Conservation (phyloP, 1,140 invertebrate species). For the Cotesia vestalis region DNA sequence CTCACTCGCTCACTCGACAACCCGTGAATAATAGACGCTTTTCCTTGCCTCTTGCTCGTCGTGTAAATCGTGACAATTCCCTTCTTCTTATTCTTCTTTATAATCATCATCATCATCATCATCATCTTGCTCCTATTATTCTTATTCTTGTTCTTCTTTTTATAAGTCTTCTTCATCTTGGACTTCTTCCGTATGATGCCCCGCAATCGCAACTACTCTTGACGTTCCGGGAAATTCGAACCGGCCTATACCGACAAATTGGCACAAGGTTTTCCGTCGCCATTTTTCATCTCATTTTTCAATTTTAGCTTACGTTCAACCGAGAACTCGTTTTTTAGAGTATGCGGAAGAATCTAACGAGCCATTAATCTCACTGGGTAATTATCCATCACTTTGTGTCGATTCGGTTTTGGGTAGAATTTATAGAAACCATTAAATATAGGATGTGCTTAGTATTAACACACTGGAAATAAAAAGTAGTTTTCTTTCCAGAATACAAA, state of each 20-base stretch:
- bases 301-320: constrained; percentile 17
- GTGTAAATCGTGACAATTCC: not conserved
- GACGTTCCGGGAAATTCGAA: constrained; percentile 49
- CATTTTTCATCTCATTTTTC: constrained; percentile 29
- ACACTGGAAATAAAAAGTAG: too few species aligned
- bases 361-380: too few species aligned
- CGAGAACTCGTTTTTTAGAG: not conserved
- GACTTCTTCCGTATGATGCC: not conserved
- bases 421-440: too few species aligned
- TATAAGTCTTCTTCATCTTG: not conserved
- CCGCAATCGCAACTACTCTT: constrained; percentile 28
- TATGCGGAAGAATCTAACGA: too few species aligned
- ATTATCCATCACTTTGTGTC: too few species aligned
- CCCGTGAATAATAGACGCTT: constrained; percentile 60
- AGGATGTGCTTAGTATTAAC: too few species aligned
- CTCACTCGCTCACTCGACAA: constrained; percentile 39
- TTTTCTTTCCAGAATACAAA: too few species aligned
- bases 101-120: too few species aligned
- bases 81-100: not conserved
- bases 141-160: too few species aligned
- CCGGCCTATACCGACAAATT: constrained; percentile 51
- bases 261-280: constrained; percentile 56
- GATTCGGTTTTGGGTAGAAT: too few species aligned
- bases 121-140: too few species aligned
- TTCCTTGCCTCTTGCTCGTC: constrained; percentile 23